Evolutionary conservation across 2,888 invertebrate genomes (phyloP).

Genomic region (Nemotelus nigrinus): DNA sequence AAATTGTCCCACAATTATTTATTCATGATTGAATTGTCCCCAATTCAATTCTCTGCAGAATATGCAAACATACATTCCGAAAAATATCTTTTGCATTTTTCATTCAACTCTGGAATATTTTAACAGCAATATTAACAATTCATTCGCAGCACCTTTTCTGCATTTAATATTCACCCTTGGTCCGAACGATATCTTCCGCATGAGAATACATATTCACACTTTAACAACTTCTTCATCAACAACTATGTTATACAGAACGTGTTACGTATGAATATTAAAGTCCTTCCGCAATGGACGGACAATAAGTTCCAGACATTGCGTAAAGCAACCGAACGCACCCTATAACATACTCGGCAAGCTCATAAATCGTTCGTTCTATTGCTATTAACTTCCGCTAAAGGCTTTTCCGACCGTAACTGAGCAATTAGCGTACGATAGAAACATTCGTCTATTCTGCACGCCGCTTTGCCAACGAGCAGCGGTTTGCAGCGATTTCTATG

Average conservation of each 20-base stretch:
- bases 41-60: no score
- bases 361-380: constrained; percentile 21
- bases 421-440: constrained; percentile 22
- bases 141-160: no score
- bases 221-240: neutral
- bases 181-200: no score
- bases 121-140: no score
- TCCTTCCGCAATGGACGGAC: no score
- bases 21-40: no score
- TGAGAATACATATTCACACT: no score
- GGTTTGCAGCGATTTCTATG: constrained; percentile 24
- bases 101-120: no score
- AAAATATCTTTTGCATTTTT: no score
- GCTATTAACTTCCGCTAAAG: constrained; percentile 13
- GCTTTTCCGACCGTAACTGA: constrained; percentile 1
- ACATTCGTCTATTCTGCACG: neutral
- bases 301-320: neutral
- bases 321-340: neutral
- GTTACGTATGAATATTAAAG: constrained; percentile 1
- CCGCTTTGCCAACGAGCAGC: neutral
- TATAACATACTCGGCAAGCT: neutral
- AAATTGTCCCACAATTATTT: no score
- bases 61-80: no score
- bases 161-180: no score
- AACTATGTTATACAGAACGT: neutral